A percentile compares a stretch with the other conserved stretches of the same genome.
Evolutionary conservation across 2,888 invertebrate species (phyloP).

Genomic region (Labia minor): DNA sequence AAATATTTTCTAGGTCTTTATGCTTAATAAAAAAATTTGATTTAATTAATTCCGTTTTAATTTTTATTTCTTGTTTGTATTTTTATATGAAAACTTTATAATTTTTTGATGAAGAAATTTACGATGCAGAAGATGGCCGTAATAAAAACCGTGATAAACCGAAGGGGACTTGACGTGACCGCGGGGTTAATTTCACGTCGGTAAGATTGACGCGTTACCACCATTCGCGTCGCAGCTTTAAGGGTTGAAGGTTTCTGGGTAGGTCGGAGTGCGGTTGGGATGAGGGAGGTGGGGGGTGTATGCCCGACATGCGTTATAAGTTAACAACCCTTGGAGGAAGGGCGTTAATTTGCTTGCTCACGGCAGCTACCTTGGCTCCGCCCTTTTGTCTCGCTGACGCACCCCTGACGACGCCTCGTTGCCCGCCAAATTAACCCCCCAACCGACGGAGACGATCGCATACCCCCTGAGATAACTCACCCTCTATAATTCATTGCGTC

Average conservation of each 20-base stretch:
- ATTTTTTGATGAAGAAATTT: conserved; percentile 13
- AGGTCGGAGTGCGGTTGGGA: too few relatives aligned
- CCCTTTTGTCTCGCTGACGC: conserved; percentile 22
- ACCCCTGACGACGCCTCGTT: conserved; percentile 25
- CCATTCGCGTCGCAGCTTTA: conserved; percentile 7
- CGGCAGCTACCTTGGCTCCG: conserved; percentile 18
- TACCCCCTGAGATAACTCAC: neutral
- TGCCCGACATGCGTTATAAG: conserved; percentile 2
- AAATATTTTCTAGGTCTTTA: too few relatives aligned
- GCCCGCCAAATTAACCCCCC: conserved; percentile 24
- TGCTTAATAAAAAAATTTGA: too few relatives aligned
- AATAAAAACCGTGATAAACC: neutral
- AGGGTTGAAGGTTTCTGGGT: neutral
- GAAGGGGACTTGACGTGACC: neutral
- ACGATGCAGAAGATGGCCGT: neutral
- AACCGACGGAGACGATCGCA: neutral
- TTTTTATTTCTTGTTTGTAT: too few relatives aligned
- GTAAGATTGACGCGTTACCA: conserved; percentile 8
- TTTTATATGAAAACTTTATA: neutral
- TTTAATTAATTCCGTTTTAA: too few relatives aligned
- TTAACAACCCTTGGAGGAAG: conserved; percentile 16
- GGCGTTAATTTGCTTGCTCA: conserved; percentile 23
- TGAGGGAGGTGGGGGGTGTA: too few relatives aligned
- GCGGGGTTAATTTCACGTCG: conserved; percentile 13
- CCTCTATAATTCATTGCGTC: conserved; percentile 13